phyloP scores from a whole-genome alignment of 1,140 invertebrate genomes.

The Microplitis mediator region DNA sequence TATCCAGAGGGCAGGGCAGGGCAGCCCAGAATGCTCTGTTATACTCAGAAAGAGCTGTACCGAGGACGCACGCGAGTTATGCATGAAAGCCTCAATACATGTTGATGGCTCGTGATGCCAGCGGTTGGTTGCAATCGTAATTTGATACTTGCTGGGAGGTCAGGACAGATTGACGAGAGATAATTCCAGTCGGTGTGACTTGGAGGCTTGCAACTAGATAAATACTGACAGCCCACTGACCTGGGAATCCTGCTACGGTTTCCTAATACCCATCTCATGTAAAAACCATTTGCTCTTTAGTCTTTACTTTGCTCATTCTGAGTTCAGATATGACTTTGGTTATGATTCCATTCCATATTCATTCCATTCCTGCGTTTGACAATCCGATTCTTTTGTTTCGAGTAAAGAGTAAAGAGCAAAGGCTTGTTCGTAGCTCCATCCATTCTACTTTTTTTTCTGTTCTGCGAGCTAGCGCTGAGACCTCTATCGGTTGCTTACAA shows the following conservation, averaged over 20 bases:
- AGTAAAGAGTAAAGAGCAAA: no score
- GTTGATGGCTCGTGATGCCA: constrained; percentile 18
- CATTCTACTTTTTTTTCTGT: background rate
- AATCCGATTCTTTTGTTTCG: background rate
- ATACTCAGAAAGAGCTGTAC: background rate
- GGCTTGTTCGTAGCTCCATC: no score
- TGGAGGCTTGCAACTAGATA: constrained; percentile 35
- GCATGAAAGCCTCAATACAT: constrained; percentile 11
- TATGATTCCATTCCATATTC: no score
- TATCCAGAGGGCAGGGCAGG: no score
- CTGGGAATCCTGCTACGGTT: constrained; percentile 60
- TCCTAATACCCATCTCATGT: background rate
- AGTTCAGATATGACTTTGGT: no score
- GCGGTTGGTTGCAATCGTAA: constrained; percentile 42
- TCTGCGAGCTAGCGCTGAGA: background rate
- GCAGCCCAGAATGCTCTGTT: no score
- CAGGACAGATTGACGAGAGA: constrained; percentile 59
- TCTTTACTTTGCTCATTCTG: background rate
- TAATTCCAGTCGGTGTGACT: constrained; percentile 52
- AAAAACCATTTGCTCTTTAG: background rate
- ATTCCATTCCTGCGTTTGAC: no score
- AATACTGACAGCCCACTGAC: constrained; percentile 60
- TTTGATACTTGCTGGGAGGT: constrained; percentile 56
- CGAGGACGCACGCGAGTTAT: constrained; percentile 13
- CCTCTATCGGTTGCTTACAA: no score